Base-by-base conservation (phyloP, 2,888 invertebrate species). In the Eubasilissa splendida region DNA sequence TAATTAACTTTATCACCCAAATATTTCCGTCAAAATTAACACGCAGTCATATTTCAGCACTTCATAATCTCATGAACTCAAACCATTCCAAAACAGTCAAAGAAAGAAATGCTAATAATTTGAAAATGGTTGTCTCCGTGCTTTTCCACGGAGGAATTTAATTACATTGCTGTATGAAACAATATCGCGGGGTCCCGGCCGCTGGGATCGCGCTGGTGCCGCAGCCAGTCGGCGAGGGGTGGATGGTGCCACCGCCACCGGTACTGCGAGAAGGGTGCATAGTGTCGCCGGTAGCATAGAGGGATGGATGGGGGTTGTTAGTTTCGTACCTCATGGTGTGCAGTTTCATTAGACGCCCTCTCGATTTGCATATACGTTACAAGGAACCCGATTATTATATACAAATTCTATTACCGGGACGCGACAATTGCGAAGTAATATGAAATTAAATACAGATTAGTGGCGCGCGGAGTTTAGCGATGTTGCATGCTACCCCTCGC, bases 371-470 rank as follows among this genome's bases (percentile, higher is more conserved):
- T 81, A 76, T 42, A 70, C 54, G 76, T 75, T 73, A 78, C 80
- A 71, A 80, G 81, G 80, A 73, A 54, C 81, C 70, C 78, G 81
- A 81, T 81, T 83, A 83, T 83, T 81, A 80, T 42, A 42, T 75
- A 83, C 81, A 80, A 81, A 83, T 83, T 83, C 79, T 80, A 83
- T 83, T 80, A 83, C 70, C 56, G 31, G 65, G 78, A 83, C 63
- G 78, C 81, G 79, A 81, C 81, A 81, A 83, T 83, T 81, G 81
- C 81, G 68, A 79, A 81, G 80, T 83, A 83, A 83, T 81, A 76
- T 71, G 79, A 83, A 80, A 83, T 81, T 81, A 83, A 83, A 83
- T 81, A 80, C 77, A 73, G 74, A 80, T 83, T 81, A 83, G 76
- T 56, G 58, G 9, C 33, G 31, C 12, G 65, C 8, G 12, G 65